phyloP scores from a whole-genome alignment of 2,113 vertebrate genomes.

The Trematocara nigrifrons region DNA sequence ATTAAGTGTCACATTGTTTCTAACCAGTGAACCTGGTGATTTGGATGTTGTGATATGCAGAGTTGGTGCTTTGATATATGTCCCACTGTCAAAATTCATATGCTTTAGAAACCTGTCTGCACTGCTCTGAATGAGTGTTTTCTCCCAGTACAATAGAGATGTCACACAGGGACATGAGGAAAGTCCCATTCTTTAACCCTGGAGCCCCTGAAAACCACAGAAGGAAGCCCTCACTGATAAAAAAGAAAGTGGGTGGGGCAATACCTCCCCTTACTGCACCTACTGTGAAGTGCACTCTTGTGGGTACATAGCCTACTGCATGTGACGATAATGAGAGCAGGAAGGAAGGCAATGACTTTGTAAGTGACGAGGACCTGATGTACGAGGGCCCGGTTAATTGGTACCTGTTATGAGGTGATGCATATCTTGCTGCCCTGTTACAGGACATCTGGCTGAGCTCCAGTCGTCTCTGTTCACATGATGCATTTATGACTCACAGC shows the following conservation, averaged over 20 bases:
- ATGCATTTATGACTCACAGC: slow-evolving; percentile 61
- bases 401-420: slow-evolving; percentile 47
- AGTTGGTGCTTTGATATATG: slow-evolving; percentile 46
- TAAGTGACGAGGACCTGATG: slow-evolving; percentile 60
- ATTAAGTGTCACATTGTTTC: slow-evolving; percentile 34
- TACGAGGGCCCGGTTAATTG: slow-evolving; percentile 58
- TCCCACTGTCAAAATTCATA: slow-evolving; percentile 49
- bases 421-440: slow-evolving; percentile 23
- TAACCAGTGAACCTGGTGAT: slow-evolving; percentile 10
- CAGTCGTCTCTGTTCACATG: slow-evolving; percentile 2
- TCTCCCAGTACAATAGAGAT: slow-evolving; percentile 51
- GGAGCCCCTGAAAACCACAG: slow-evolving; percentile 31
- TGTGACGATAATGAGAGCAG: slow-evolving; percentile 45
- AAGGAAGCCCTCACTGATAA: slow-evolving; percentile 48
- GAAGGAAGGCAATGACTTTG: slow-evolving; percentile 55
- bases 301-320: slow-evolving; percentile 4
- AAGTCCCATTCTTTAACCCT: slow-evolving; percentile 21
- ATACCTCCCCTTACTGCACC: slow-evolving; percentile 27
- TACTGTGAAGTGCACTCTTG: slow-evolving; percentile 23
- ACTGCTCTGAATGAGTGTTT: slow-evolving; percentile 32
- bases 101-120: slow-evolving; percentile 25
- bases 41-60: slow-evolving; percentile 28
- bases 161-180: slow-evolving; percentile 48
- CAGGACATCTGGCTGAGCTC: slow-evolving; percentile 30
- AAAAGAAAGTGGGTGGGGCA: slow-evolving; percentile 25